phyloP scores from a whole-genome alignment of 1,140 invertebrate species.

The Bombus picipes region DNA sequence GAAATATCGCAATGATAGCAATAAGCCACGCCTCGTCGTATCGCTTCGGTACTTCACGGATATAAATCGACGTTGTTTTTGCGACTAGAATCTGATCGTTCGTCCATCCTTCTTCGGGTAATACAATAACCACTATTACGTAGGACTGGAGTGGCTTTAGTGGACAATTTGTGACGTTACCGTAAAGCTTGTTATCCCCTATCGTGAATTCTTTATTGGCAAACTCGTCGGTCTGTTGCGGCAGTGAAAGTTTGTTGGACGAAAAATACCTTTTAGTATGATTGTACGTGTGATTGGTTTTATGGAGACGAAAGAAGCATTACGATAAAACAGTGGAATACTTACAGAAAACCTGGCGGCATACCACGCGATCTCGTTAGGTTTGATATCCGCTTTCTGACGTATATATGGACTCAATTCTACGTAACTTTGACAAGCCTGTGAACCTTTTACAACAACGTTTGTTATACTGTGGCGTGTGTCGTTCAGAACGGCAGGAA shows the following conservation, averaged over 20 bases:
- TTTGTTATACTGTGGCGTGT: conserved; percentile 47
- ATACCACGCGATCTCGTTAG: conserved; percentile 59
- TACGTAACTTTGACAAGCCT: conserved; percentile 44
- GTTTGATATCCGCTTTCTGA: background rate
- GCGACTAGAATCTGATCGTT: conserved; percentile 1
- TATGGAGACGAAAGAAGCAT: background rate
- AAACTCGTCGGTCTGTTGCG: conserved; percentile 6
- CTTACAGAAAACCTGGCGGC: conserved; percentile 54
- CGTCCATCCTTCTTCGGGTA: conserved; percentile 10
- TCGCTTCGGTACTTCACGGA: conserved; percentile 17
- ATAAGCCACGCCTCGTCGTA: conserved; percentile 47
- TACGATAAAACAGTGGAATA: background rate
- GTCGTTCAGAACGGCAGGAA: conserved; percentile 62
- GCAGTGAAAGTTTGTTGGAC: conserved; percentile 3
- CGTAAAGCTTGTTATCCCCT: conserved; percentile 55
- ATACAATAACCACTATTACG: conserved; percentile 48
- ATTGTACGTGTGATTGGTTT: too few species aligned
- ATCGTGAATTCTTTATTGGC: conserved; percentile 52
- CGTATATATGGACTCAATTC: conserved; percentile 12
- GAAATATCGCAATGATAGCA: conserved; percentile 36
- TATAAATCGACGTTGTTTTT: conserved; percentile 26
- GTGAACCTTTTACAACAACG: conserved; percentile 57
- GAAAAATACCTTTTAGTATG: background rate
- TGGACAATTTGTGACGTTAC: conserved; percentile 56
- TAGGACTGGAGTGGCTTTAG: conserved; percentile 60